Evolutionary conservation across 2,113 vertebrate genomes (phyloP).

Genomic region (Rhipidura dahli): DNA sequence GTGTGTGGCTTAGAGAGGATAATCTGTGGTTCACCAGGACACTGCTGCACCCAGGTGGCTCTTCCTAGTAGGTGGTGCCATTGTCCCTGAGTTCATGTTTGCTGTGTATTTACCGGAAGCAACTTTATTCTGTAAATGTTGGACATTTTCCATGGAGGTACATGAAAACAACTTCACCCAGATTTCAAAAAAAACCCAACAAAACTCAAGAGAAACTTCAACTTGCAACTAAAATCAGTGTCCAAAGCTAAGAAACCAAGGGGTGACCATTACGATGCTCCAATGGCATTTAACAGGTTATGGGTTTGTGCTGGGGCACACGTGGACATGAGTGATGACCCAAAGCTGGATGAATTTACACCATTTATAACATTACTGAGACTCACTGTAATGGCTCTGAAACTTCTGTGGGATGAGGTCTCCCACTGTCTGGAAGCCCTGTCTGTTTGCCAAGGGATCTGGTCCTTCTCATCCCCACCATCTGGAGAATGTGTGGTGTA

Average conservation of each 20-base stretch:
- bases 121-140: not conserved
- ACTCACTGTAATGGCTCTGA: not conserved
- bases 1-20: not conserved
- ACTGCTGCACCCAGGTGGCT: not conserved
- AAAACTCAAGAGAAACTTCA: not conserved
- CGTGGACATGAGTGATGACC: fast-evolving
- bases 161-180: not conserved
- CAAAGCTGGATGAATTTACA: not conserved
- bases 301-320: not conserved
- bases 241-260: not conserved
- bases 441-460: not conserved
- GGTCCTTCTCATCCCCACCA: not conserved
- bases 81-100: not conserved
- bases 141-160: not conserved
- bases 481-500: not conserved
- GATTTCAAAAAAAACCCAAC: not conserved
- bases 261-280: not conserved
- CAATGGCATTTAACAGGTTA: not conserved
- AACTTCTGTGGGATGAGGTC: not conserved
- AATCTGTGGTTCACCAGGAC: not conserved
- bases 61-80: not conserved
- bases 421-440: not conserved
- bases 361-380: not conserved
- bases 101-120: fast-evolving
- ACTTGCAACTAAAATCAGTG: not conserved